phyloP scores from a whole-genome alignment of 2,888 invertebrate species.

The Polietes domitor region DNA sequence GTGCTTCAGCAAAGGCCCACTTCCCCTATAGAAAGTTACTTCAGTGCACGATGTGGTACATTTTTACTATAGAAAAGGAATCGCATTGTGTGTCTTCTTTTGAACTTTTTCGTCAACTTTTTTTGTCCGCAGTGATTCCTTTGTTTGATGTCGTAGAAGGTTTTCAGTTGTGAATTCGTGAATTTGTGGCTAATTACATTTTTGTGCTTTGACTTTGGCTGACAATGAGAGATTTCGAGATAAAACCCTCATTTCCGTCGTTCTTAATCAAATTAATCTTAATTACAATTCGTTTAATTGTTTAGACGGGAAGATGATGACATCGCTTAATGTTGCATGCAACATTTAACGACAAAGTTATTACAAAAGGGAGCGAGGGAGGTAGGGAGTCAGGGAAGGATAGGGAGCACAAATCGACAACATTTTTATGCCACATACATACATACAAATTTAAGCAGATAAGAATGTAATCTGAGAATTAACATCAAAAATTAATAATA shows the following conservation, averaged over 20 bases:
- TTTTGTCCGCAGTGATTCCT: too few relatives aligned
- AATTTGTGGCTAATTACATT: constrained; percentile 19
- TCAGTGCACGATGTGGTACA: too few relatives aligned
- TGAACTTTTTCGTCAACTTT: too few relatives aligned
- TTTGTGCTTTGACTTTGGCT: too few relatives aligned
- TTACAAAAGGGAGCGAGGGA: not conserved
- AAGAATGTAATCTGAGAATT: constrained; percentile 24
- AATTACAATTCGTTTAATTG: constrained; percentile 36
- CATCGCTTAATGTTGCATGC: constrained; percentile 49
- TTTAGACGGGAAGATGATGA: not conserved
- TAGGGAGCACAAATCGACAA: not conserved
- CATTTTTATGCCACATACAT: not conserved
- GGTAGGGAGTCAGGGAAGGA: not conserved
- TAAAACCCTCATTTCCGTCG: not conserved
- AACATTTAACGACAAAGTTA: constrained; percentile 46
- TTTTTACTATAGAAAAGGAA: too few relatives aligned
- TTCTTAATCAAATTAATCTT: not conserved
- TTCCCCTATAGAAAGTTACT: too few relatives aligned
- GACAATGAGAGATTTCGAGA: not conserved
- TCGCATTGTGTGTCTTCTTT: too few relatives aligned
- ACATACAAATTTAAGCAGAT: not conserved
- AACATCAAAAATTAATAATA: constrained; percentile 30
- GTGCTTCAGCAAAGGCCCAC: too few relatives aligned
- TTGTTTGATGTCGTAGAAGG: too few relatives aligned
- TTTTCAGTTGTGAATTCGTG: too few relatives aligned